Evolutionary conservation across 2,888 invertebrate genomes (phyloP).

Genomic region (Neelides folsomi): DNA sequence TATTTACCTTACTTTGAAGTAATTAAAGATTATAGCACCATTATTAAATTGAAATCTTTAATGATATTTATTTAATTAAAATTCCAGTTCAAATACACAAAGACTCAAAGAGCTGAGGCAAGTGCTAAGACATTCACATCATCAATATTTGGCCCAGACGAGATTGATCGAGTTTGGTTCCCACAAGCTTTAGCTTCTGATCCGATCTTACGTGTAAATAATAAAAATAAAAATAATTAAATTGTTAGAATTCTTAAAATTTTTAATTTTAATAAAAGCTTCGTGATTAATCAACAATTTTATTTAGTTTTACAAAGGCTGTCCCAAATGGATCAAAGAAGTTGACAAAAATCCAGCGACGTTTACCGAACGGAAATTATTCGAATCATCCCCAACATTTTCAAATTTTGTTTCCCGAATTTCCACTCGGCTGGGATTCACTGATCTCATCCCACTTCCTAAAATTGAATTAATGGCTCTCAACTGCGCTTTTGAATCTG

Average conservation of each 20-base stretch:
- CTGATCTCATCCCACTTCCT: conserved; percentile 42
- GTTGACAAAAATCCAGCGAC: conserved; percentile 53
- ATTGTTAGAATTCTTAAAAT: too few species aligned
- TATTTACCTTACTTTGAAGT: neutral
- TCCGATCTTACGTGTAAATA: too few species aligned
- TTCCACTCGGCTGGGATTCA: conserved; percentile 49
- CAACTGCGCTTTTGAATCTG: conserved; percentile 66
- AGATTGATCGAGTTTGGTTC: too few species aligned
- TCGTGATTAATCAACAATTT: neutral
- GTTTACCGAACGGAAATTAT: conserved; percentile 44
- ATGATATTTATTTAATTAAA: neutral
- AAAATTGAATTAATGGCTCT: conserved; percentile 53
- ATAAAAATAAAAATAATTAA: too few species aligned
- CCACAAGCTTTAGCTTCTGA: too few species aligned
- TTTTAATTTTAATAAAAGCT: too few species aligned
- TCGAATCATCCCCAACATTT: conserved; percentile 46
- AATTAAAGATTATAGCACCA: neutral
- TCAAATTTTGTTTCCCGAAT: conserved; percentile 46
- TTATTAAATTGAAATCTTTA: neutral
- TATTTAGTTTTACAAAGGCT: conserved; percentile 63
- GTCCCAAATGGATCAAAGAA: conserved; percentile 54
- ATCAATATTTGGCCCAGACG: too few species aligned
- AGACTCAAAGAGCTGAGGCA: conserved; percentile 5
- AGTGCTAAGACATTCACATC: neutral
- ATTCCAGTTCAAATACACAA: conserved; percentile 6